Percentiles rank a stretch among this genome's conserved stretches.
These are phyloP conservation scores for Cephus sareptanus DNA, from an alignment of 2,888 invertebrate species.

Conservation along the genomic window DNA sequence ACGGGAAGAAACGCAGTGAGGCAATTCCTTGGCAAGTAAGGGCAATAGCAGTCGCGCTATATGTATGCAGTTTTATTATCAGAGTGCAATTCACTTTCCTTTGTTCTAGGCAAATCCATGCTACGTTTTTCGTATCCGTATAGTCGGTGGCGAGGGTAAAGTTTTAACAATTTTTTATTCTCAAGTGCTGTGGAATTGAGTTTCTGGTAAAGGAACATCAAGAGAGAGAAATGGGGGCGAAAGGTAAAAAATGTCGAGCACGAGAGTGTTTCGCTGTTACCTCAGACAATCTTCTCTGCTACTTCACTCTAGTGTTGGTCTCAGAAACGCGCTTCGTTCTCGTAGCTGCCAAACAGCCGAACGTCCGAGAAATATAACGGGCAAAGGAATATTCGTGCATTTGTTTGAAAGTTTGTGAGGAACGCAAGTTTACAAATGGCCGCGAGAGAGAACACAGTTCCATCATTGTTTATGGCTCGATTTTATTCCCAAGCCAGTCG, in stretches of 20 bases:
- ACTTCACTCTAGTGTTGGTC: background rate
- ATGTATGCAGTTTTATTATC: background rate
- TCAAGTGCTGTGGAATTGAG: background rate
- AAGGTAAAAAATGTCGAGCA: background rate
- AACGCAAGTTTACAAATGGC: background rate
- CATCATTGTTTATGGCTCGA: constrained; percentile 15
- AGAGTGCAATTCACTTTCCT: background rate
- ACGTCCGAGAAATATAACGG: background rate
- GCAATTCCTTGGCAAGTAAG: background rate
- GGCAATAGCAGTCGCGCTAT: background rate
- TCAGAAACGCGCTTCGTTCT: background rate
- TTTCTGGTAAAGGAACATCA: background rate
- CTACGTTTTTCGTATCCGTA: background rate
- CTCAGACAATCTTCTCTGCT: background rate
- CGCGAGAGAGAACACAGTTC: constrained; percentile 1
- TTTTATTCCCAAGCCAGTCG: constrained; percentile 15
- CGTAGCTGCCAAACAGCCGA: background rate
- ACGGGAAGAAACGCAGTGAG: background rate
- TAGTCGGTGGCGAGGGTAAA: background rate
- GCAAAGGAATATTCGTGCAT: background rate
- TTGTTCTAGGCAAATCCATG: background rate
- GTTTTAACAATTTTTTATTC: background rate
- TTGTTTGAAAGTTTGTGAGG: background rate
- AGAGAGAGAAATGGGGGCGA: background rate
- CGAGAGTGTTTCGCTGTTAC: background rate